Base-by-base conservation (phyloP, 2,113 vertebrate genomes). In the Cepphus grylle region DNA sequence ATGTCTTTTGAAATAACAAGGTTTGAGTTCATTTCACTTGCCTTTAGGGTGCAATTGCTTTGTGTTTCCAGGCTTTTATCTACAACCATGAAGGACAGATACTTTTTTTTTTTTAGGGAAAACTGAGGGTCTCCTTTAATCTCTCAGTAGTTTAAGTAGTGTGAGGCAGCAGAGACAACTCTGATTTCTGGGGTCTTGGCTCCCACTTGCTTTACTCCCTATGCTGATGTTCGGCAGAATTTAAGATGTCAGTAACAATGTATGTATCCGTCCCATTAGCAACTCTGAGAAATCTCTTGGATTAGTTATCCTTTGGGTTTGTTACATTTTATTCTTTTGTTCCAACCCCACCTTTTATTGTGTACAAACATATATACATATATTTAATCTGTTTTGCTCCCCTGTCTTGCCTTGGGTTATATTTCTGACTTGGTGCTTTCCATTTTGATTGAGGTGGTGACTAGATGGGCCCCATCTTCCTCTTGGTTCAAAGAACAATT, bases 401-500 rank as follows among this genome's bases (percentile, higher is more conserved):
- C 55, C 73, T 94, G 74, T 96, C 81, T 96, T 96, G 90, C 96
- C 94, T 92, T 56, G 87, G 92, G 96, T 89, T 81, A 86, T 81
- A 92, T 94, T 97, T 98, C 96, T 97, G 82, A 85, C 88, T 81
- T 95, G 91, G 70, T 85, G 62, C 63, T 90, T 96, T 98, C 94
- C 70, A 89, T 97, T 97, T 96, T 98, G 96, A 98, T 97, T 96
- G 94, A 97, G 67, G 40, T 93, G 94, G 84, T 19, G 30, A 86
- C 88, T 92, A 81, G 83, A 94, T 88, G 95, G 86, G 61, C 62
- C 76, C 97, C 90, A 92, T 96, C 88, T 96, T 97, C 92, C 96
- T 80, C 71, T 88, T 96, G 96, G 87, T 97, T 96, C 93, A 94
- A 97, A 97, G 92, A 93, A 94, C 91, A 96, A 97, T 97, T 97